Conservation (phyloP, 2,888 invertebrate genomes). For the Polietes domitor region DNA sequence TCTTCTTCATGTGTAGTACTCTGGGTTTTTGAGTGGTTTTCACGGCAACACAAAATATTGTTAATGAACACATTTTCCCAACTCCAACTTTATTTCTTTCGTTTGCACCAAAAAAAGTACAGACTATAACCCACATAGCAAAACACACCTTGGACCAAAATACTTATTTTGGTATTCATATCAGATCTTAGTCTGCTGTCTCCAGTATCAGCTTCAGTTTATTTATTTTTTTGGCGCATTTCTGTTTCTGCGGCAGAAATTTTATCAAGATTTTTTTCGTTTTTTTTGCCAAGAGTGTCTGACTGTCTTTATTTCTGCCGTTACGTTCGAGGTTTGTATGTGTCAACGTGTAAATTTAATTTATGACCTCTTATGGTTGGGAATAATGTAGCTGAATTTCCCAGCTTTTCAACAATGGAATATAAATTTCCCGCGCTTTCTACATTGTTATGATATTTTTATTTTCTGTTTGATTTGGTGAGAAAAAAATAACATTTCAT, state of each 20-base stretch:
- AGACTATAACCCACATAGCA: neutral
- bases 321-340: neutral
- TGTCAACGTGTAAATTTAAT: slow-evolving; percentile 34
- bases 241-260: neutral
- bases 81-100: neutral
- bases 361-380: slow-evolving; percentile 7
- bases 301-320: neutral
- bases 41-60: no score
- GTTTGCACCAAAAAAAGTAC: neutral
- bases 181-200: neutral
- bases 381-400: neutral
- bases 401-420: neutral
- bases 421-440: slow-evolving; percentile 11
- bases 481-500: slow-evolving; percentile 40
- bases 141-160: neutral
- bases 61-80: neutral
- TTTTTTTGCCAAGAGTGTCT: neutral
- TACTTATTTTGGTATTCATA: neutral
- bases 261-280: slow-evolving; percentile 19
- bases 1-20: no score
- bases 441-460: slow-evolving; percentile 9
- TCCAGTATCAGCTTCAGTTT: neutral
- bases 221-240: neutral
- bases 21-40: no score
- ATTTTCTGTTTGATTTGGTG: neutral